Percentiles rank a stretch among this genome's conserved stretches.
Conservation (phyloP, 2,113 vertebrate species). For the Hyla sarda region DNA sequence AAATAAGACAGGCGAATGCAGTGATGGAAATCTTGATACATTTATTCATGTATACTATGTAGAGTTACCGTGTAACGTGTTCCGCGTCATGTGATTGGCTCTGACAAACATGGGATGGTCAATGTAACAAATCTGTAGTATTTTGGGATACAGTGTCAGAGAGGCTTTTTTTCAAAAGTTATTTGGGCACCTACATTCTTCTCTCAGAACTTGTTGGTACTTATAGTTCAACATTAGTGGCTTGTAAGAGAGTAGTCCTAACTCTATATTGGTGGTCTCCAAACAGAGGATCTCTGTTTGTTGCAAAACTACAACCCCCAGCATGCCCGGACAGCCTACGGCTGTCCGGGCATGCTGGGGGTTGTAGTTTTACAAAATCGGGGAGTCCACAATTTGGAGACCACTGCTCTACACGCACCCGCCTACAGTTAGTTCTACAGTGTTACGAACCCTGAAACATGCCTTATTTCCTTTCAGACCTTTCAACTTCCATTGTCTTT, state of each 20-base stretch:
- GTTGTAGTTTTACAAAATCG: too few species aligned
- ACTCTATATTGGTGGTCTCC: not conserved
- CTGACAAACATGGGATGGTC: not conserved
- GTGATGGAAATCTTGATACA: not conserved
- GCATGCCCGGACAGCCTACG: too few species aligned
- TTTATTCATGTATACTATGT: constrained; percentile 14
- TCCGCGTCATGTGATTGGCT: not conserved
- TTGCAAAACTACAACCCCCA: too few species aligned
- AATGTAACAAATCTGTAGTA: not conserved
- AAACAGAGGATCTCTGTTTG: too few species aligned
- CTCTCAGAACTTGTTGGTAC: not conserved
- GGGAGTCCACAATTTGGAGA: too few species aligned
- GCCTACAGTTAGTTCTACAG: too few species aligned
- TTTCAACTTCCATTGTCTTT: not conserved
- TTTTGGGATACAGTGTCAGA: not conserved
- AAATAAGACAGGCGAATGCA: not conserved
- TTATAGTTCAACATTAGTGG: not conserved
- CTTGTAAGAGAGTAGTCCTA: not conserved
- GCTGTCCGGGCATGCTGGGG: too few species aligned
- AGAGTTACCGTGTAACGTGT: not conserved
- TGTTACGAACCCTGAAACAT: not conserved
- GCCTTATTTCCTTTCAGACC: not conserved
- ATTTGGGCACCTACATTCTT: not conserved
- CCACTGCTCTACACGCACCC: too few species aligned
- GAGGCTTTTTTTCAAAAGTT: not conserved